A percentile compares a stretch with the other conserved stretches of the same genome.
These are phyloP conservation scores for Embiotoca jacksoni DNA, from an alignment of 2,113 vertebrate species.

Conservation along the genomic window DNA sequence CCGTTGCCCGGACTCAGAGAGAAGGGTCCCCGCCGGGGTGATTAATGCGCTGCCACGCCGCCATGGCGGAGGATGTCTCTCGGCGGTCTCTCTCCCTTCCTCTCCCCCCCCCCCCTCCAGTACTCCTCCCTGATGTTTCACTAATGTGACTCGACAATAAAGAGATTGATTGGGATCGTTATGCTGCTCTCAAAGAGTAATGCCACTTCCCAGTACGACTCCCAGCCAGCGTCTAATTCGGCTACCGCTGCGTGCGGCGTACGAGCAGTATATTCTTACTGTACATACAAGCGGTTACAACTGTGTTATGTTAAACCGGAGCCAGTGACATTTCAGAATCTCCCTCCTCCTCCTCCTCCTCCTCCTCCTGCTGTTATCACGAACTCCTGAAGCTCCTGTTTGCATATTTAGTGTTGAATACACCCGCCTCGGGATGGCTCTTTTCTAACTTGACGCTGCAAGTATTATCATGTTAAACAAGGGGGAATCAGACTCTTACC, in stretches of 20 bases:
- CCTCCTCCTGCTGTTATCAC: slow-evolving; percentile 43
- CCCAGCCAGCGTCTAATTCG: slow-evolving; percentile 85
- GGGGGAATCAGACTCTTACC: slow-evolving; percentile 83
- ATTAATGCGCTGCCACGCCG: slow-evolving; percentile 74
- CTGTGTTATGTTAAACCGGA: slow-evolving; percentile 42
- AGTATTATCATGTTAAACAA: slow-evolving; percentile 69
- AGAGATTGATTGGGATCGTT: slow-evolving; percentile 88
- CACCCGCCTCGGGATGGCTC: slow-evolving; percentile 27
- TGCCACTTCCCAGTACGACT: slow-evolving; percentile 81
- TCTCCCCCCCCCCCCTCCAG: slow-evolving; percentile 75
- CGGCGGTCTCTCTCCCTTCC: slow-evolving; percentile 65
- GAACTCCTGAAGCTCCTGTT: slow-evolving; percentile 34
- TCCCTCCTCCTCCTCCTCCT: too few relatives aligned
- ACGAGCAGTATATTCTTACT: slow-evolving; percentile 54
- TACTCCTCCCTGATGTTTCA: slow-evolving; percentile 84
- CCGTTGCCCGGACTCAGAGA: slow-evolving; percentile 68
- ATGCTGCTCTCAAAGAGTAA: slow-evolving; percentile 87
- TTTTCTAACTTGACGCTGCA: slow-evolving; percentile 38
- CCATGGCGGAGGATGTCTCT: slow-evolving; percentile 72
- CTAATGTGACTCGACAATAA: slow-evolving; percentile 83
- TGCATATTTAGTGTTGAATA: slow-evolving; percentile 33
- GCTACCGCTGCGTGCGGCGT: slow-evolving; percentile 80
- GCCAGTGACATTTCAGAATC: slow-evolving; percentile 46
- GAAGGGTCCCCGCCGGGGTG: slow-evolving; percentile 59
- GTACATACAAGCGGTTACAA: slow-evolving; percentile 32